Evolutionary conservation across 2,797 vertebrate genomes (phyloP), one percentile per base, ranked within the genome.

Genomic region (Artibeus lituratus): DNA sequence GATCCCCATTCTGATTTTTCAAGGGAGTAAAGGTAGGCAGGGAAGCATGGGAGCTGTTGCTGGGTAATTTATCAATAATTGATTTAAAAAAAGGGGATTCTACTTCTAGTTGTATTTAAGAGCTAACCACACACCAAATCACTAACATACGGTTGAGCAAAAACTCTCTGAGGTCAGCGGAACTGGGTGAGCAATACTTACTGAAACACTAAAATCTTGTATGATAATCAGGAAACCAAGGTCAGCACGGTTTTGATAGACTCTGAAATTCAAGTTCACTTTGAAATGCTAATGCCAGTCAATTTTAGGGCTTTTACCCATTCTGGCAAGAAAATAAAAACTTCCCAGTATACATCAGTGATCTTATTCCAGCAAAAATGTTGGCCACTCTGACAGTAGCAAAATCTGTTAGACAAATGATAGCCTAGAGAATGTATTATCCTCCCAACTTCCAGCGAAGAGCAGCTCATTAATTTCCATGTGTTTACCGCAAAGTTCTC

Each of bases 51-150:
- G 47, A 91, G 77, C 87, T 49, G 4, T n/a, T 51, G 82, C 5
- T 51, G 49, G 35, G 51, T 88, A 65, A 94, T 83, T 80, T 91
- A 62, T 89, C 84, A 81, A 81, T 90, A 85, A 81, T 6, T 59
- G 70, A 84, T 91, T 42, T 42, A 42, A 42, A 35, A 92, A 82
- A 65, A 67, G 3, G 24, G 57, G 11, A 15, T 47, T 93, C 69
- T 84, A 84, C 14, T 92, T 92, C 47, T 62, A 72, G 21, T 76
- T 92, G 49, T 87, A 53, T 85, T 88, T 84, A 53, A 90, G 44
- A 90, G 90, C 44, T 49, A 93, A 59, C 55, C 57, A 84, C 69
- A 88, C 35, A 44, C 44, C 86, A 94, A 96, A 94, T 74, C 67
- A 57, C 44, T 59, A 82, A 32, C 77, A 65, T 9, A 9, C 92